Evolutionary conservation across 2,888 invertebrate species (phyloP), one percentile per base, ranked within the genome.

Genomic region (Callimorpha dominula): DNA sequence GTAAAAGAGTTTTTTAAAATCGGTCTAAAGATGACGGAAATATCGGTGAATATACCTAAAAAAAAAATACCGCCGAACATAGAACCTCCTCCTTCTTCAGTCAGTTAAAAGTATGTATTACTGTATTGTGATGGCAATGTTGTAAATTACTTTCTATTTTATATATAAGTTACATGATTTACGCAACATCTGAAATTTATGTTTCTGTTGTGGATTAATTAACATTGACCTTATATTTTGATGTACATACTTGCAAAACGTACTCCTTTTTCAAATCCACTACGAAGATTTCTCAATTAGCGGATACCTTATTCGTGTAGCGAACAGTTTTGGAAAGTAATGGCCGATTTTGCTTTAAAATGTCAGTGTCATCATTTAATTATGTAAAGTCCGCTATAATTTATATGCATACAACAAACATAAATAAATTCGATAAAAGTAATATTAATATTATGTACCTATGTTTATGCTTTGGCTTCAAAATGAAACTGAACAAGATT

Each of bases 311-410:
- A 57, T 68, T 68, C 50, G 50, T 50, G 65, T 17, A 50, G 65
- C 11, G 0, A 50, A 65, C 50, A 11, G 40, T 65, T 64, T 43
- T 70, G 20, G 42, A 43, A n/a, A 50, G 40, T 57, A 57, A 57
- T 54, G 17, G 57, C 40, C 5, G 31, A 67, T 54, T 52, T 57
- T 68, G 43, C 43, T 42, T 52, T 17, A 14, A 43, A 68, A 68
- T 68, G 57, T 57, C 68, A 68, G 49, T 68, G 68, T 17, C 68
- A 68, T 67, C 50, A 49, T 67, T n/a, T 49, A 15, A 50, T 50
- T 60, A 60, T 31, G 20, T 60, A 31, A 60, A 60, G 31, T 60
- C 12, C 31, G 60, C 2, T 60, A 31, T 31, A 15, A 14, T 60
- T 60, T 60, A 31, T 60, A 31, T 60, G 20, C 57, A 31, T 31